Base-by-base conservation (phyloP, 2,888 invertebrate genomes). In the Plutella xylostella region DNA sequence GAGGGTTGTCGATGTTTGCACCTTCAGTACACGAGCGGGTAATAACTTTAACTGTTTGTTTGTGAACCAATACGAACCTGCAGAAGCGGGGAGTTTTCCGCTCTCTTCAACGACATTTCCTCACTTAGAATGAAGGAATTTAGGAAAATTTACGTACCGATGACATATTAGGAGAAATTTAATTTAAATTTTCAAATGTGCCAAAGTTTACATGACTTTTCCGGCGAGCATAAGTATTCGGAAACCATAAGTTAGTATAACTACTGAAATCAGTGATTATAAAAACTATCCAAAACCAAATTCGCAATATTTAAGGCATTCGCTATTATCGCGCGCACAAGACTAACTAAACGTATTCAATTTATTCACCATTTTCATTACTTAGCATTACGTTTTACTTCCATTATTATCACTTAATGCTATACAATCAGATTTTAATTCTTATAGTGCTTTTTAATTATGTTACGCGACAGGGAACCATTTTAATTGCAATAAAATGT, bases 341-440 rank as follows among this genome's bases (percentile, higher is more conserved):
- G 21, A 37, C 22, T 33, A 45, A 30, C n/a, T 40, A 28, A 45
- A 20, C 12, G 4, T 40, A 39, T 11, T n/a, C 17, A 19, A 30
- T 19, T 20, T 56, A 55, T 59, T 57, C n/a, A n/a, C 51, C 54
- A 51, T 51, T 63, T 66, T 60, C 60, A 69, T 72, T 69, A 70
- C 62, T 65, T 57, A 58, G 50, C 45, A 44, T 52, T 52, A 53
- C 49, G 50, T 42, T 37, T 37, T 33, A 48, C 53, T 37, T 52
- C 57, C 53, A 66, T 69, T 66, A 64, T 61, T 64, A 53, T 60
- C 66, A 68, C 63, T 68, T 64, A 58, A 56, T 30, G 50, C 30
- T 42, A 47, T 48, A n/a, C n/a, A n/a, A 55, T 58, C 57, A 59
- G 68, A 67, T 68, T 72, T 66, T 67, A 65, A 69, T 68, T 61